Percentiles rank a stretch among this genome's conserved stretches.
Conservation (phyloP, 2,113 vertebrate genomes). For the Pelecanus crispus region DNA sequence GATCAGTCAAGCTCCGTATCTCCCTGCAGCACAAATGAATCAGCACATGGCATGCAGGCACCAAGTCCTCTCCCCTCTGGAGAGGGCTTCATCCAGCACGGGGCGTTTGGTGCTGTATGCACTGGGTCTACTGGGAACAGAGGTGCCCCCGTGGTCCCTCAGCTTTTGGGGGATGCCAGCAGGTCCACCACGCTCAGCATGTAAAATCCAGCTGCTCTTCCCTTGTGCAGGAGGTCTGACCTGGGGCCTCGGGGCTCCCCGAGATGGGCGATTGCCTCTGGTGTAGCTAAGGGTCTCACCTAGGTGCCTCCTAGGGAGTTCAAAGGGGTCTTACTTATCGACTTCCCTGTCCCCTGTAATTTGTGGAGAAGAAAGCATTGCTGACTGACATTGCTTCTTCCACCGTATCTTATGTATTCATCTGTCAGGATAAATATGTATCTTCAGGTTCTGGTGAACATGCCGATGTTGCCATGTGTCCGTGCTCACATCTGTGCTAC, state of each 20-base stretch:
- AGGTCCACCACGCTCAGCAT: rapidly evolving
- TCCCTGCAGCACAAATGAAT: neutral
- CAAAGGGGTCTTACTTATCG: neutral
- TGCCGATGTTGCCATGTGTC: rapidly evolving
- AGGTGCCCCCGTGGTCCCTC: rapidly evolving
- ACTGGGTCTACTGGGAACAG: neutral
- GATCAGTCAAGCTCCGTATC: neutral
- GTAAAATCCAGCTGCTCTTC: neutral
- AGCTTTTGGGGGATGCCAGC: neutral
- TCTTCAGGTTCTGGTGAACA: neutral
- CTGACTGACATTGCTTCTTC: neutral
- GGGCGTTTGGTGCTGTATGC: rapidly evolving
- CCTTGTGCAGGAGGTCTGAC: neutral
- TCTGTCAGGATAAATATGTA: neutral
- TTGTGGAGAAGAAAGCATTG: neutral
- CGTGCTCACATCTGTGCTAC: neutral
- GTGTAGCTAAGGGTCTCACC: neutral
- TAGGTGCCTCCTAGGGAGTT: neutral
- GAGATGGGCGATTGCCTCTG: rapidly evolving
- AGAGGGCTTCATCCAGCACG: neutral
- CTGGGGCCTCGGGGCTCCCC: rapidly evolving
- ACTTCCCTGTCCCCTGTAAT: neutral
- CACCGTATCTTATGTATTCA: neutral
- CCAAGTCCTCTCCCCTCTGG: neutral
- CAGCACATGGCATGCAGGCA: rapidly evolving